Base-by-base conservation (phyloP, 2,113 vertebrate genomes). In the Colossoma macropomum region DNA sequence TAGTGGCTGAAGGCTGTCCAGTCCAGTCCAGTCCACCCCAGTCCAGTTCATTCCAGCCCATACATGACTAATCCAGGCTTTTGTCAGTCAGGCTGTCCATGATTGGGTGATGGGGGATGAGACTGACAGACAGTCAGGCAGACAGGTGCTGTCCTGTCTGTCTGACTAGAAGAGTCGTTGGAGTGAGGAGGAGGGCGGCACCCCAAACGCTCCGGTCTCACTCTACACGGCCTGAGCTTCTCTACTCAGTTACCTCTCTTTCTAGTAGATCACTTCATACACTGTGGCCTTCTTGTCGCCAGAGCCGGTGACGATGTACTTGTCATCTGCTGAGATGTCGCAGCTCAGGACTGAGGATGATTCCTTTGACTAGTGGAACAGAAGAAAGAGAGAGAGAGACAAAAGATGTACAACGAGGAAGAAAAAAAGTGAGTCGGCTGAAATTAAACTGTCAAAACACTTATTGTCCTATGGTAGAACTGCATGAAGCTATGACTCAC, bases 211-310 rank as follows among this genome's bases (percentile, higher is more conserved):
- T 54, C 48, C 30, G 23, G 41, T 81, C 69, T 87, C 63, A 74
- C 76, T 84, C 88, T 87, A 80, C 87, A 91, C 17, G 77, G 86
- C 86, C 82, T 1, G 84, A 88, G 65, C 84, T 81, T 89, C 88
- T 90, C 86, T 10, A 5, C 50, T 88, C 85, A 84, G 84, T 77
- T 77, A 79, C 71, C 69, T 50, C 75, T 68, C 66, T 28, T 79
- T 75, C 87, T 94, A 99, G 92, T 99, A 99, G 95, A 99, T 98
- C 91, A 98, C 97, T 94, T 99, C 97, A 79, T 99, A 99, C 84
- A 99, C 97, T 3, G 97, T 99, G 93, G 97, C 97, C 92, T 99
- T 99, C 95, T 99, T 99, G 94, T 99, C 97, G 71, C 97, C 97
- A 56, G 97, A 99, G 91, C 97, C 97, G 4, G 97, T 98, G 86